phyloP scores from a whole-genome alignment of 2,888 invertebrate species.

The Neocrepidodera transversa region DNA sequence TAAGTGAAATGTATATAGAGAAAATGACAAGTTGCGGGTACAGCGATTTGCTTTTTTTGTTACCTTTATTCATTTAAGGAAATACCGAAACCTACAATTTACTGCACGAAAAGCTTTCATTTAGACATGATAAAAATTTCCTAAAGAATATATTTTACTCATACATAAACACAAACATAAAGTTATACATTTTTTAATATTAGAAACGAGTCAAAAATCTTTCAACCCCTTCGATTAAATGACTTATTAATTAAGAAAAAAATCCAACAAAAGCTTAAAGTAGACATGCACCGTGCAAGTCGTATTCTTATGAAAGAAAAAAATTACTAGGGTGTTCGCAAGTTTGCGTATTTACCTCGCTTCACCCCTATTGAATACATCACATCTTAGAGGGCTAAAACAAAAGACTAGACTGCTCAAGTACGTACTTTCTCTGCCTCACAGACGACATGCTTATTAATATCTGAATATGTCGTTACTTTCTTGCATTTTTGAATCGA shows the following conservation, averaged over 20 bases:
- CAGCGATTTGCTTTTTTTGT: slow-evolving; percentile 47
- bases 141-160: too few relatives aligned
- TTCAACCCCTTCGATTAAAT: too few relatives aligned
- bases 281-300: slow-evolving; percentile 43
- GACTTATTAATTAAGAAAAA: slow-evolving; percentile 47
- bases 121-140: neutral
- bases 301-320: slow-evolving; percentile 46
- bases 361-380: slow-evolving; percentile 49
- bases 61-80: slow-evolving; percentile 47
- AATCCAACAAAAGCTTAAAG: slow-evolving; percentile 44
- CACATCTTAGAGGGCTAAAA: slow-evolving; percentile 51
- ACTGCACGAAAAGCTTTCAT: slow-evolving; percentile 35
- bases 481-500: slow-evolving; percentile 30
- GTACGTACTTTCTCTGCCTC: slow-evolving; percentile 42
- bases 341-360: slow-evolving; percentile 43
- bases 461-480: slow-evolving; percentile 47
- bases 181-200: too few relatives aligned
- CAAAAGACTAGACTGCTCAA: slow-evolving; percentile 54
- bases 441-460: slow-evolving; percentile 49
- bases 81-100: slow-evolving; percentile 43
- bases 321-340: slow-evolving; percentile 24
- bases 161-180: too few relatives aligned
- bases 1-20: slow-evolving; percentile 39
- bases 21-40: slow-evolving; percentile 43
- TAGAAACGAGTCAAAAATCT: too few relatives aligned